Conservation (phyloP, 2,888 invertebrate genomes). For the Ornithoptera priamus region DNA sequence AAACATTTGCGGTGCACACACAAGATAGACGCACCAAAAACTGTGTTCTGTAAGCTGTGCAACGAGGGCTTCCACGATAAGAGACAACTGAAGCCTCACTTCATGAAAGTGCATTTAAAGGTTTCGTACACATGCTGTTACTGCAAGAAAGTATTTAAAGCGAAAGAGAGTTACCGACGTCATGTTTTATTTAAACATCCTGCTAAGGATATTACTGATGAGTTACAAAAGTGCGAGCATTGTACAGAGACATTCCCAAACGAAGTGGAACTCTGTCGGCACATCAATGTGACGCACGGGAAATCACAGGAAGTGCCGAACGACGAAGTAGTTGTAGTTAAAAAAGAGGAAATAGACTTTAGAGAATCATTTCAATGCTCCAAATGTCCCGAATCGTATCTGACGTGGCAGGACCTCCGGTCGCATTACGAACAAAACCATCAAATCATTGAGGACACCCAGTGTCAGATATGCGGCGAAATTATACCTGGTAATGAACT, state of each 20-base stretch:
- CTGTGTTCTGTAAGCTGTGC: conserved; percentile 62
- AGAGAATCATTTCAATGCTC: conserved; percentile 61
- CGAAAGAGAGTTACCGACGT: conserved; percentile 65
- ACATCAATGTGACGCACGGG: conserved; percentile 54
- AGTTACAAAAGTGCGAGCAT: conserved; percentile 59
- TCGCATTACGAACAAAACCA: conserved; percentile 62
- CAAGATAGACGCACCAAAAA: conserved; percentile 61
- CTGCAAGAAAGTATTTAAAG: conserved; percentile 64
- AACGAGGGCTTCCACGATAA: conserved; percentile 67
- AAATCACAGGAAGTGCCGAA: conserved; percentile 25
- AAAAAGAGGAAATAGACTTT: conserved; percentile 55
- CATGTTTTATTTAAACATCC: conserved; percentile 66
- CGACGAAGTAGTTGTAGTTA: conserved; percentile 38
- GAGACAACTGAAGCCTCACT: conserved; percentile 63
- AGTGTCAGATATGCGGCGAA: conserved; percentile 68
- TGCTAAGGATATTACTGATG: conserved; percentile 32
- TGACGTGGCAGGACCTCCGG: conserved; percentile 56
- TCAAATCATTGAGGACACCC: conserved; percentile 50
- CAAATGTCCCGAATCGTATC: conserved; percentile 57
- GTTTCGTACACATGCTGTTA: conserved; percentile 62
- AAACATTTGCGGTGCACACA: conserved; percentile 68
- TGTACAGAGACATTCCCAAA: conserved; percentile 60
- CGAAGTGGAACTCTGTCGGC: conserved; percentile 64
- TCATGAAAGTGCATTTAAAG: conserved; percentile 66
- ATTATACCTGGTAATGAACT: conserved; percentile 54